These are phyloP conservation scores for Ceyx cyanopectus DNA, from an alignment of 2,113 vertebrate species.

Conservation along the genomic window DNA sequence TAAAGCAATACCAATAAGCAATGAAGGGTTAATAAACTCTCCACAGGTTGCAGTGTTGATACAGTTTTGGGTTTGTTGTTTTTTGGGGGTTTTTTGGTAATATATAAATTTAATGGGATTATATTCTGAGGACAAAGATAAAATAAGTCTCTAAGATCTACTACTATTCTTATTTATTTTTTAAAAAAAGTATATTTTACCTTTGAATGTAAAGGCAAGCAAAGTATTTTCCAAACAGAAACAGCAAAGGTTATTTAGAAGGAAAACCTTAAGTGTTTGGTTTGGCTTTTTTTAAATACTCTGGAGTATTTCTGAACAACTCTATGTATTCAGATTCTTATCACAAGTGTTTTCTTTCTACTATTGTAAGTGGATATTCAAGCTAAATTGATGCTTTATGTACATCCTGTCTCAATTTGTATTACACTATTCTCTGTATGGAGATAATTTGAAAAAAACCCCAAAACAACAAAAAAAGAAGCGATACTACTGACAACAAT, in stretches of 20 bases:
- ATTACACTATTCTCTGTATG: conserved; percentile 65
- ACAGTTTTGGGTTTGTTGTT: not conserved
- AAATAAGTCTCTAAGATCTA: not conserved
- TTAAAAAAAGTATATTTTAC: not conserved
- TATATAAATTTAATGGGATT: not conserved
- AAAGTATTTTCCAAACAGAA: conserved; percentile 68
- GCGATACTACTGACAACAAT: conserved; percentile 73
- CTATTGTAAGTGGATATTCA: conserved; percentile 71
- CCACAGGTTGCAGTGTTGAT: not conserved
- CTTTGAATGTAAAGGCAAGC: conserved; percentile 38
- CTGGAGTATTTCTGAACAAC: conserved; percentile 69
- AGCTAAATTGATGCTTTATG: conserved; percentile 76
- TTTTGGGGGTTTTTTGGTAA: not conserved
- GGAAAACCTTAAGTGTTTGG: not conserved
- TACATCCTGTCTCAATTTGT: conserved; percentile 71
- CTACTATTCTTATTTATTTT: not conserved
- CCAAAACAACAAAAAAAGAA: conserved; percentile 56
- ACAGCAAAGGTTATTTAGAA: conserved; percentile 38
- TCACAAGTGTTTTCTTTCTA: conserved; percentile 54
- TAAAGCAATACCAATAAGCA: not conserved
- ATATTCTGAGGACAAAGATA: not conserved
- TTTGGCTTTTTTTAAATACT: conserved; percentile 27
- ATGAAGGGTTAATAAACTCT: conserved; percentile 2
- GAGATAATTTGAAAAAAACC: conserved; percentile 69
- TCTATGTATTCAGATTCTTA: conserved; percentile 50